These are phyloP conservation scores for Pseudococcus jackbeardsleyi DNA, from an alignment of 2,888 invertebrate species.

Conservation along the genomic window DNA sequence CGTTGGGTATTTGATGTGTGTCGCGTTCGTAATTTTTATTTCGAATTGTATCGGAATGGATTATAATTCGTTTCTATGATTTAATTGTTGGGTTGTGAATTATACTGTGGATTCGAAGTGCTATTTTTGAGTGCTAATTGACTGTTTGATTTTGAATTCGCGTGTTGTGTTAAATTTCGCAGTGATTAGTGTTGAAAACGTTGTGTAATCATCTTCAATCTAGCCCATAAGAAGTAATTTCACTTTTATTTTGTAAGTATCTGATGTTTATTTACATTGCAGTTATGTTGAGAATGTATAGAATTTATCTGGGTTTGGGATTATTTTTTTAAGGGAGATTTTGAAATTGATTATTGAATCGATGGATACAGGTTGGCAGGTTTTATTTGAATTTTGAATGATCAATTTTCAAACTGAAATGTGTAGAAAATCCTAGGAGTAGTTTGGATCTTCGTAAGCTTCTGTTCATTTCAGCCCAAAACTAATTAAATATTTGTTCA, in stretches of 20 bases:
- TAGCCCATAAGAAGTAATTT: neutral
- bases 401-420: no score
- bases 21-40: neutral
- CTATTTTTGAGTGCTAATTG: neutral
- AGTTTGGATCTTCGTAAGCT: no score
- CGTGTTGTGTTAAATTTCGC: neutral
- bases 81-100: neutral
- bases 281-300: no score
- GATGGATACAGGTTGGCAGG: no score
- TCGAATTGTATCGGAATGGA: neutral
- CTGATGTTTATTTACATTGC: neutral
- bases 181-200: neutral
- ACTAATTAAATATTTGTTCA: no score
- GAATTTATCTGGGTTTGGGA: no score
- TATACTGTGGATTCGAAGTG: neutral
- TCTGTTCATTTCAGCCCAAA: no score
- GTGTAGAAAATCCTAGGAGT: no score
- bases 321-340: no score
- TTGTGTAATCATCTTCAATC: neutral
- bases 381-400: no score
- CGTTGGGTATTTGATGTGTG: neutral
- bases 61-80: neutral
- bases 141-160: neutral
- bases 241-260: slow-evolving; percentile 10
- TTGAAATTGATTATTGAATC: no score